Evolutionary conservation across 1,140 invertebrate genomes (phyloP), one percentile per base, ranked within the genome.

Genomic region (Micrasema longulum): DNA sequence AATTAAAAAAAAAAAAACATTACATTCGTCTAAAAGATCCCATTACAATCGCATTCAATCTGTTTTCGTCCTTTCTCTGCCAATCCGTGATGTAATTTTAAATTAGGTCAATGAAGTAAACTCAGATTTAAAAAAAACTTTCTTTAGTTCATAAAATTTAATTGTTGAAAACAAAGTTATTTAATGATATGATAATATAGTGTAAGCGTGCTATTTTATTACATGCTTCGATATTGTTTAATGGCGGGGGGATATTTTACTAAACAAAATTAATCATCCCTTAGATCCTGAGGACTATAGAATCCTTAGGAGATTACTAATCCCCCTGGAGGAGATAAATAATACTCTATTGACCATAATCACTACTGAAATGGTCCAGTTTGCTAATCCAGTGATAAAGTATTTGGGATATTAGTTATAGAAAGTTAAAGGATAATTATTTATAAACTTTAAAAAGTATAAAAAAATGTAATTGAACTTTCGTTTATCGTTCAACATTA

Each of bases 261-360:
- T 22, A 60, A 74, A 66, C 68, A 67, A 74, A 71, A 71, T 66
- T 62, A 70, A 70, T 70, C 63, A 74, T 66, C 63, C 52, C 60
- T 62, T 11, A 36, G 53, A 10, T 23, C 7, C 23, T 41, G 20
- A 45, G 12, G 35, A 60, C 55, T 23, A 60, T 6, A 16, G 36
- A 35, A 12, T 14, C 36, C 26, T 63, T 1, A 52, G 69, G 35
- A 65, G 22, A 57, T 45, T 11, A 22, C 45, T 73, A 72, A 72
- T 68, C 53, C 71, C 53, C 38, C 53, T n/a, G n/a, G 53, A 67
- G 48, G 50, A 47, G 41, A 47, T 71, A 71, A 64, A 71, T 71
- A 71, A 71, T 71, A 53, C 60, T 31, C 20, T 1, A 38, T 3
- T 23, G 18, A 22, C 31, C 18, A 53, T 71, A 71, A 71, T 71